Percentiles rank a stretch among this genome's conserved stretches.
These are phyloP conservation scores for Tokudaia tokunoshimensis DNA, from an alignment of 2,797 vertebrate genomes.

Conservation along the genomic window DNA sequence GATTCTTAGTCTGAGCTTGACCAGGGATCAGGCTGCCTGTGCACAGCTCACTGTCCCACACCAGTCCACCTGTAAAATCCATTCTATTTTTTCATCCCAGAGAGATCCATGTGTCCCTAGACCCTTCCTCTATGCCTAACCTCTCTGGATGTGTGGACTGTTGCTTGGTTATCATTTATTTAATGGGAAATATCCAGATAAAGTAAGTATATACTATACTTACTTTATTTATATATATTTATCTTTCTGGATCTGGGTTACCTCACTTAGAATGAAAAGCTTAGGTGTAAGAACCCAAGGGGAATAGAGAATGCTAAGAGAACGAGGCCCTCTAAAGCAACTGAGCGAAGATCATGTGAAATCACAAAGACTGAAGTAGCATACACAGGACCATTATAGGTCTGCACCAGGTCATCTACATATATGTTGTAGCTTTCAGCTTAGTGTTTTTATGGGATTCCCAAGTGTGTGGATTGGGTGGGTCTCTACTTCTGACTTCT, in stretches of 20 bases:
- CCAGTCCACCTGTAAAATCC: background rate
- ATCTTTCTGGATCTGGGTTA: background rate
- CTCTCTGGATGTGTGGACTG: background rate
- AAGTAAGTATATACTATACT: background rate
- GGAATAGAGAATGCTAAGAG: background rate
- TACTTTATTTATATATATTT: background rate
- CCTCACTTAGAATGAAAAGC: background rate
- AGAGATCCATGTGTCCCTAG: background rate
- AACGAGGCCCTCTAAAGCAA: background rate
- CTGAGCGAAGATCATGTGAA: background rate
- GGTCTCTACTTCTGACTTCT: background rate
- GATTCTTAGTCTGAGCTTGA: too few species aligned
- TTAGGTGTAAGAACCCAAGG: background rate
- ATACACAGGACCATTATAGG: background rate
- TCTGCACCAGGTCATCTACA: background rate
- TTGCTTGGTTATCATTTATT: background rate
- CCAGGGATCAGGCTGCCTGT: too few species aligned
- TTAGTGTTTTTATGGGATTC: background rate
- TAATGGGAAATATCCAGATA: background rate
- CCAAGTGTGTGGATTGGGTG: background rate
- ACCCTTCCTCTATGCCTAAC: background rate
- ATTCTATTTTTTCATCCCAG: background rate
- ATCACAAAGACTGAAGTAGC: background rate
- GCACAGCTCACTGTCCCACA: too few species aligned
- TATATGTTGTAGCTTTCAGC: background rate